phyloP scores from a whole-genome alignment of 2,113 vertebrate genomes.

The Eulemur macaco region DNA sequence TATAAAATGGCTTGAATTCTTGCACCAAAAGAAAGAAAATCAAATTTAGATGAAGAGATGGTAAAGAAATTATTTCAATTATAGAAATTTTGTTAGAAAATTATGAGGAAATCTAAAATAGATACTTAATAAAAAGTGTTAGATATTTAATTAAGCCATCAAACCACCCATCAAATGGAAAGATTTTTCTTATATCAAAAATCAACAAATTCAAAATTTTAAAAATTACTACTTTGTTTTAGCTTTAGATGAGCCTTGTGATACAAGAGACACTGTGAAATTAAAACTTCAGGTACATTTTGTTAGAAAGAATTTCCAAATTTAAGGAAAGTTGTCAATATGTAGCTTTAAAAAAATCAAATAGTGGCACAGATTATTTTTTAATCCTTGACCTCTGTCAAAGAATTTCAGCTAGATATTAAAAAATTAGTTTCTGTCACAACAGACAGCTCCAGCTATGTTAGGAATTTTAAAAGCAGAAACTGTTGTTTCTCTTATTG shows the following conservation, averaged over 20 bases:
- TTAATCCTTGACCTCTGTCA: neutral
- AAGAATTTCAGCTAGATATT: neutral
- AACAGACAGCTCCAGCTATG: neutral
- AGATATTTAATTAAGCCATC: neutral
- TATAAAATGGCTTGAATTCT: neutral
- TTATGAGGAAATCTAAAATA: neutral
- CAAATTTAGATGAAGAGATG: neutral
- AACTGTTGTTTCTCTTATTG: neutral
- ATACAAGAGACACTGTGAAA: neutral
- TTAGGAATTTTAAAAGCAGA: neutral
- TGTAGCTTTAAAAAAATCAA: neutral
- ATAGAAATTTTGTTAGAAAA: neutral
- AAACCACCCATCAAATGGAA: neutral
- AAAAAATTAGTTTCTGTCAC: neutral
- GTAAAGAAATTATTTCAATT: neutral
- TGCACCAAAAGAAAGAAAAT: neutral
- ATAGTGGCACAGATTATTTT: neutral
- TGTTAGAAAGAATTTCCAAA: slow-evolving; percentile 17
- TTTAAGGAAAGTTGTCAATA: neutral
- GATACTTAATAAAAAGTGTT: neutral
- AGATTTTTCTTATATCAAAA: neutral
- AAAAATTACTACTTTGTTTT: neutral
- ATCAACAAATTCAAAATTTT: neutral
- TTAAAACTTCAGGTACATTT: neutral
- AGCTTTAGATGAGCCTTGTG: neutral